Percentiles rank a stretch among this genome's conserved stretches.
phyloP scores from a whole-genome alignment of 2,797 vertebrate genomes.

The Catostomus latipinnis region DNA sequence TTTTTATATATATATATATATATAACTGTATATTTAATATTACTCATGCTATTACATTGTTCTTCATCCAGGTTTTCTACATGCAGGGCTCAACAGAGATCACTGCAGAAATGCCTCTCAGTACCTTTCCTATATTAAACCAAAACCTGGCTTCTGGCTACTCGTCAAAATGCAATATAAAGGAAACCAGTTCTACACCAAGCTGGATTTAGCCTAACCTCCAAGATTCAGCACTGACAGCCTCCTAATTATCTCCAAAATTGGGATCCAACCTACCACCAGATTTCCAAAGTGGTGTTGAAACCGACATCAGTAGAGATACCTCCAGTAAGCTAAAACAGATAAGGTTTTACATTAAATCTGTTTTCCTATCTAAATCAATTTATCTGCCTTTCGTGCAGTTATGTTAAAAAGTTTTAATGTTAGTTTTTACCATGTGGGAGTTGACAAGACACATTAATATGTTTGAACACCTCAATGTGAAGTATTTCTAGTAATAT shows the following conservation, averaged over 20 bases:
- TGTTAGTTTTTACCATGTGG: not conserved
- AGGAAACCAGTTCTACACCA: conserved; percentile 23
- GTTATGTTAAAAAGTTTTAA: not conserved
- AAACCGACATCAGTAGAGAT: not conserved
- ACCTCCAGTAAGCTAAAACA: not conserved
- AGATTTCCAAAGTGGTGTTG: conserved; percentile 13
- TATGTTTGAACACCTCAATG: not conserved
- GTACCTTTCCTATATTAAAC: not conserved
- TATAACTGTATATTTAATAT: not conserved
- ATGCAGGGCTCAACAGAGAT: not conserved
- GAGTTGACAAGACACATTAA: not conserved
- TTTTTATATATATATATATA: not conserved
- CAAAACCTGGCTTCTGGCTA: not conserved
- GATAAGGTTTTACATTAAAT: not conserved
- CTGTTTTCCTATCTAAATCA: not conserved
- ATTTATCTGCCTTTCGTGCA: not conserved
- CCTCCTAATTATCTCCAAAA: conserved; percentile 12
- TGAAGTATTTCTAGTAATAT: not conserved
- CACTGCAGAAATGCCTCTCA: not conserved
- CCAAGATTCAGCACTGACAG: conserved; percentile 20
- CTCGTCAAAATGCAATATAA: not conserved
- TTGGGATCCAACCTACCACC: not conserved
- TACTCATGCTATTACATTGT: not conserved
- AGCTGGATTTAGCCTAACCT: conserved; percentile 23
- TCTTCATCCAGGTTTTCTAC: not conserved